These are phyloP conservation scores for Thunnus albacares DNA, from an alignment of 2,797 vertebrate species.

Conservation along the genomic window DNA sequence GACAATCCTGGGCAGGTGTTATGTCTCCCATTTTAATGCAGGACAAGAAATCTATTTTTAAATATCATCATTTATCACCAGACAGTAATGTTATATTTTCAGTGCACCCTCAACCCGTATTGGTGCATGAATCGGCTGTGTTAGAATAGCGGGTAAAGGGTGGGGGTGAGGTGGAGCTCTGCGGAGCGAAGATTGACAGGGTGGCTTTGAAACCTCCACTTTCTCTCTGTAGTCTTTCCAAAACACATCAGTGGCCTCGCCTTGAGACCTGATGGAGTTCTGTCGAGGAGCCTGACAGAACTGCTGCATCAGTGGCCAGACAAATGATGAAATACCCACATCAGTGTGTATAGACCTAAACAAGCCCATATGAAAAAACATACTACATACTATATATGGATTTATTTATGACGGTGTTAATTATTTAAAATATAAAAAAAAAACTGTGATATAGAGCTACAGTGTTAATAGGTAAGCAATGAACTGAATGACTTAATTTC, in stretches of 20 bases:
- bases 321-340: constrained; percentile 66
- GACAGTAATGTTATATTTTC: constrained; percentile 76
- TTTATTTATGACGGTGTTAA: constrained; percentile 3
- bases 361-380: constrained; percentile 61
- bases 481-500: constrained; percentile 46
- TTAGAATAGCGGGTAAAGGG: constrained; percentile 48
- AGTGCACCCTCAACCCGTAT: constrained; percentile 51
- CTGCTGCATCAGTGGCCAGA: constrained; percentile 63
- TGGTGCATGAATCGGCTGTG: constrained; percentile 42
- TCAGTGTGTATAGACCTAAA: constrained; percentile 51
- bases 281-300: constrained; percentile 63
- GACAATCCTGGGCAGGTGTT: constrained; percentile 65
- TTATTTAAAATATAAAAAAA: constrained; percentile 26
- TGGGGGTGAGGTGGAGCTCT: constrained; percentile 53
- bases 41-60: constrained; percentile 60
- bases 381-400: constrained; percentile 32
- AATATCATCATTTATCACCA: constrained; percentile 75
- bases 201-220: constrained; percentile 75
- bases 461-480: constrained; percentile 47
- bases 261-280: constrained; percentile 63
- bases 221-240: constrained; percentile 82
- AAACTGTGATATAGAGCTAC: constrained; percentile 10
- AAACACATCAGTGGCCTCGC: constrained; percentile 75
- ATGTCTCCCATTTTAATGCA: constrained; percentile 39
- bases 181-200: constrained; percentile 77